Base-by-base conservation (phyloP, 2,113 vertebrate species). In the Montifringilla adamsi region DNA sequence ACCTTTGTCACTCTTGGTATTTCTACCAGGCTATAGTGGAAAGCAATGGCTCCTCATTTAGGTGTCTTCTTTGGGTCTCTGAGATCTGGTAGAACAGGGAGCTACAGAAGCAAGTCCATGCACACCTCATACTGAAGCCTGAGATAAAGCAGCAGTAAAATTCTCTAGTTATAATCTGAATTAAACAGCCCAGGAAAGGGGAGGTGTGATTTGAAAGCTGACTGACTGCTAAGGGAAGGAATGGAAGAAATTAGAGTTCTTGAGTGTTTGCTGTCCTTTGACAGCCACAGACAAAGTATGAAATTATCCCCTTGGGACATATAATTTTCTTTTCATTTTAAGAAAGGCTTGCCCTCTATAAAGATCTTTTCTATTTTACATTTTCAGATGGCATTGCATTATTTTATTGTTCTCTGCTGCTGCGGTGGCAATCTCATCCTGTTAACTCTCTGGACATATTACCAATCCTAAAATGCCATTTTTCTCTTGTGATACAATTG, bases 341-440 rank as follows among this genome's bases (percentile, higher is more conserved):
- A 89, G 85, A 78, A 92, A 87, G 31, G 49, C 37, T 89, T 85
- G 7, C 43, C 43, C 46, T 85, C 74, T 62, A 30, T 68, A 75
- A 94, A 62, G 66, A 87, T 59, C 24, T 81, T 92, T 92, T 72
- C 53, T 49, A 56, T 76, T 94, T 75, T 84, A 73, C 49, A 41
- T 87, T 95, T 94, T 91, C 70, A 93, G n/a, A 74, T 77, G 66
- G 30, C 28, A 62, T 77, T 90, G 82, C 46, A 43, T 79, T 85
- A 80, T 93, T 90, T 92, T 93, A 90, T 94, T 89, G n/a, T 91
- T 91, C 78, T 79, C 41, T 85, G 50, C 21, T 79, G 74, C 28
- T 87, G 47, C 64, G 76, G 30, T 59, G 50, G 7, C 81, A 89
- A 43, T 89, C 60, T 87, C 13, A 73, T 58, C n/a, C 53, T 79